phyloP scores from a whole-genome alignment of 2,797 vertebrate genomes.

The Xiphophorus birchmanni region DNA sequence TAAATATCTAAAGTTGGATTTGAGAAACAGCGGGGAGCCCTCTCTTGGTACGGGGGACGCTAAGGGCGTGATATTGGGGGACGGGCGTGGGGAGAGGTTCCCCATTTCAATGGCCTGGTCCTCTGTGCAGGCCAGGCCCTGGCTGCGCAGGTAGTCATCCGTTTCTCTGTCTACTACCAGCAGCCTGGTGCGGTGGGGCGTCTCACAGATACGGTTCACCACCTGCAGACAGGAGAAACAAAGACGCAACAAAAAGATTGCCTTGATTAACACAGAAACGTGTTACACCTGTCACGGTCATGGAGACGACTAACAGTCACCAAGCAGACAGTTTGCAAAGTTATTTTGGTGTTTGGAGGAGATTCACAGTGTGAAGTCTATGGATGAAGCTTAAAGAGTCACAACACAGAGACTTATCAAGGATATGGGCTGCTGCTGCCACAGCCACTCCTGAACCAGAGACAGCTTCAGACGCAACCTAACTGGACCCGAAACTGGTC shows the following conservation, averaged over 20 bases:
- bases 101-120: slow-evolving; percentile 83
- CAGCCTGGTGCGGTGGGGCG: slow-evolving; percentile 86
- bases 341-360: neutral
- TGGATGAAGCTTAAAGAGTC: neutral
- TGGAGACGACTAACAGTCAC: neutral
- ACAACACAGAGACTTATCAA: neutral
- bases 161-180: slow-evolving; percentile 92
- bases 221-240: slow-evolving; percentile 77
- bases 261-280: neutral
- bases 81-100: slow-evolving; percentile 72
- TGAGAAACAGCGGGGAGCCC: slow-evolving; percentile 71
- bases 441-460: neutral
- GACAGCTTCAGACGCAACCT: neutral
- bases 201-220: slow-evolving; percentile 88
- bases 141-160: slow-evolving; percentile 85
- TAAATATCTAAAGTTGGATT: slow-evolving; percentile 47
- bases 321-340: neutral
- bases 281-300: neutral
- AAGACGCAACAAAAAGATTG: neutral
- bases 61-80: slow-evolving; percentile 57
- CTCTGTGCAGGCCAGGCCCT: slow-evolving; percentile 84
- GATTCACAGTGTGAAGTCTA: neutral
- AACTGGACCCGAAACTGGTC: neutral
- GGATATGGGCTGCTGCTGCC: neutral
- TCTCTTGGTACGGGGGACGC: slow-evolving; percentile 61